These are phyloP conservation scores for Eulemur coronatus DNA, from an alignment of 2,797 vertebrate genomes.

Conservation along the genomic window DNA sequence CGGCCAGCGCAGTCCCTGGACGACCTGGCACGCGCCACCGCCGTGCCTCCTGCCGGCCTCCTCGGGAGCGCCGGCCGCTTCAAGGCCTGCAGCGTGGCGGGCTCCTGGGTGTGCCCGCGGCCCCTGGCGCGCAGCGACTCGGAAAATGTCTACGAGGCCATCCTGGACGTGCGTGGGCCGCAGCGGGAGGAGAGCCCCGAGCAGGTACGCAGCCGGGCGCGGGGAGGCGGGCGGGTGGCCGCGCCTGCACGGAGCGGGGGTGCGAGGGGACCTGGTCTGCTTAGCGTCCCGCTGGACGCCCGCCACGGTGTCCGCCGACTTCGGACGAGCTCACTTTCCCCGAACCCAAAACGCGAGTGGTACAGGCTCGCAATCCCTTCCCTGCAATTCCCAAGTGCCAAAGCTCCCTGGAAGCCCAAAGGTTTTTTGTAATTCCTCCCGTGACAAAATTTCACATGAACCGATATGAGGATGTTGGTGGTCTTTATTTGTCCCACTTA, in stretches of 20 bases:
- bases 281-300: background rate
- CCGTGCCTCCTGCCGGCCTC: background rate
- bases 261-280: background rate
- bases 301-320: background rate
- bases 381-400: background rate
- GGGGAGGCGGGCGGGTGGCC: background rate
- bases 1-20: slow-evolving; percentile 81
- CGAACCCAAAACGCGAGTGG: rapidly evolving
- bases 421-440: background rate
- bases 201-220: slow-evolving; percentile 33
- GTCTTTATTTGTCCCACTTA: background rate
- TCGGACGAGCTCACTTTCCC: background rate
- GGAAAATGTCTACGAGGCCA: slow-evolving; percentile 64
- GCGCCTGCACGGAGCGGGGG: rapidly evolving
- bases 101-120: slow-evolving; percentile 44
- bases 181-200: background rate
- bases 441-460: background rate
- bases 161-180: slow-evolving; percentile 52
- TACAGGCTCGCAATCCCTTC: background rate
- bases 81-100: slow-evolving; percentile 68
- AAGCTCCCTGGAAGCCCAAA: background rate
- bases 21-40: slow-evolving; percentile 69
- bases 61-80: background rate
- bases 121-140: slow-evolving; percentile 63
- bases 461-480: background rate